Base-by-base conservation (phyloP, 2,113 vertebrate genomes). In the Embiotoca jacksoni region DNA sequence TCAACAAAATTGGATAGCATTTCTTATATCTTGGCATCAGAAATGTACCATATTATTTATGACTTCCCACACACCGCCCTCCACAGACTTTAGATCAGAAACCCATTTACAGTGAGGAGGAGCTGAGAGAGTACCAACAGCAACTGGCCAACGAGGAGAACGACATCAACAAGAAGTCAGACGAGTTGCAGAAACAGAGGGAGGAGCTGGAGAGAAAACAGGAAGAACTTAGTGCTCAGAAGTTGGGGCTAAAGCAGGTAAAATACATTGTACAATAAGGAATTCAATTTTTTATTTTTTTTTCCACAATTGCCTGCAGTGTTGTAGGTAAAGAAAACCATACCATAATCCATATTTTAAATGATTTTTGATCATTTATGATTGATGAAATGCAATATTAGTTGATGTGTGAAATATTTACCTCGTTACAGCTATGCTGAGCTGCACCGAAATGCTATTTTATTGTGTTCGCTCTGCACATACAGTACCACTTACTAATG, bases 51-150 rank as follows among this genome's bases (percentile, higher is more conserved):
- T 11, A 9, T 46, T 53, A 23, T 52, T 61, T 5, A 33, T 47
- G 10, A 35, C 35, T 16, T 39, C 54, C 7, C 47, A 3, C 31
- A 10, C 33, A 10, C 9, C 3, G 46, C 11, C 32, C 56, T 14
- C 72, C 49, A 11, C 88, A 99, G 97, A 98, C 97, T n/a, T 62
- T 98, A 72, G 97, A 97, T 69, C 94, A 97, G 4, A 95, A 96
- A 75, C 95, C 95, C 33, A 6, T 93, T 0, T 99, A 96, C 89
- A 97, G 96, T 0, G 97, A 99, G 50, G 95, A 97, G 0, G 97
- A 99, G 73, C 84, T 98, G 75, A 95, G 89, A 64, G 92, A 96
- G 67, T 99, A 95, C 80, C 96, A 98, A 83, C 94, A 83, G 75
- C 95, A 96, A 7, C 95, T 99, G 86, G 87, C 89, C 33, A 87